These are phyloP conservation scores for Apodemus agrarius DNA, from an alignment of 2,797 vertebrate genomes.

Conservation along the genomic window DNA sequence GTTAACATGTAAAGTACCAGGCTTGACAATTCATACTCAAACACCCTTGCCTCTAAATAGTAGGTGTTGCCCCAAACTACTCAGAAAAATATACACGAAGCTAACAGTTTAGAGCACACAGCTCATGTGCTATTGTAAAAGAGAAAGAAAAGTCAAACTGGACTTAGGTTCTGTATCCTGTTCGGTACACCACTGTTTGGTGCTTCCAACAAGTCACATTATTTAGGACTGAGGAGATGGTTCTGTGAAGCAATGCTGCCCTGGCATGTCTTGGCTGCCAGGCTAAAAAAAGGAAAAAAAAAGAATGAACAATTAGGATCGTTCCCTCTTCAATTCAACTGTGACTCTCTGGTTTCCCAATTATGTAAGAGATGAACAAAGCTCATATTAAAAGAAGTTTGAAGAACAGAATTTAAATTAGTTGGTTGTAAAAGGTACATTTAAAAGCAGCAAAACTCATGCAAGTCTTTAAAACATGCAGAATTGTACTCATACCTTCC, in stretches of 20 bases:
- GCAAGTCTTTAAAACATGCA: background rate
- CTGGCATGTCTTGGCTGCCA: background rate
- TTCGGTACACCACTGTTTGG: rapidly evolving
- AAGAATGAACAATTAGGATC: background rate
- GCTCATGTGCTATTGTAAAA: background rate
- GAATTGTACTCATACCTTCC: background rate
- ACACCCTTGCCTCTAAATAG: background rate
- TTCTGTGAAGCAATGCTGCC: background rate
- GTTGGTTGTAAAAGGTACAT: background rate
- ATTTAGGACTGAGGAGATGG: background rate
- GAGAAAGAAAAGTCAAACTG: background rate
- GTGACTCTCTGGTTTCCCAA: background rate
- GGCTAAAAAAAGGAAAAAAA: background rate
- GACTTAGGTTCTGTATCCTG: background rate
- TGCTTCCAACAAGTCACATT: background rate
- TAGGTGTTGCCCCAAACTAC: background rate
- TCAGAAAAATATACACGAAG: background rate
- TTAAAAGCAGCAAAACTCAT: slow-evolving; percentile 9
- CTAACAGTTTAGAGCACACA: background rate
- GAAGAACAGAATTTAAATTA: background rate
- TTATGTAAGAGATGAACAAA: background rate
- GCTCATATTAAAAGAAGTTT: background rate
- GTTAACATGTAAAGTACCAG: background rate
- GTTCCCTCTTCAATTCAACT: background rate
- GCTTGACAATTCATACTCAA: slow-evolving; percentile 25